Percentiles rank a stretch among this genome's conserved stretches.
Evolutionary conservation across 2,888 invertebrate species (phyloP).

Genomic region (Conchocele bisecta): DNA sequence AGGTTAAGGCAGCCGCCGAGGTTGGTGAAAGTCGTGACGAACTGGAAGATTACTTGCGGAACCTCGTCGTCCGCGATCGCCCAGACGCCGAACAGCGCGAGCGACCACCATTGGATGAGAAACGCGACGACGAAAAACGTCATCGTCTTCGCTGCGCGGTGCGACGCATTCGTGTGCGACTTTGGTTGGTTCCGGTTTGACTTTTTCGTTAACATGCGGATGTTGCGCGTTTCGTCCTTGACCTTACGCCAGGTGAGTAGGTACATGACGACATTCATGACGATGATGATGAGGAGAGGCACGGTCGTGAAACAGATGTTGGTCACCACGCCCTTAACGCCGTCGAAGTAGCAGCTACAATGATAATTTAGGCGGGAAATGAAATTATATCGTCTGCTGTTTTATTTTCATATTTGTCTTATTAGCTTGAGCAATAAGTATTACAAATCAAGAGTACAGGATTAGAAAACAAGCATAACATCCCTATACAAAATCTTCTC

Average conservation of each 20-base stretch:
- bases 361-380: too few species aligned
- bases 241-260: constrained; percentile 44
- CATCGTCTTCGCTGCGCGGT: constrained; percentile 43
- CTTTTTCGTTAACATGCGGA: background rate
- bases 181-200: background rate
- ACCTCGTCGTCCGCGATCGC: constrained; percentile 19
- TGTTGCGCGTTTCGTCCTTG: constrained; percentile 22
- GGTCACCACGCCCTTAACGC: constrained; percentile 41
- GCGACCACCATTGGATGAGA: constrained; percentile 51
- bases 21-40: constrained; percentile 46
- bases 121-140: constrained; percentile 50
- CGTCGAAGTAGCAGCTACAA: constrained; percentile 57
- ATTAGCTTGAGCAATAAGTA: too few species aligned
- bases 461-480: too few species aligned
- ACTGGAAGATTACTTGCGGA: constrained; percentile 41
- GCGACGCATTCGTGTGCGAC: constrained; percentile 14
- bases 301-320: constrained; percentile 49
- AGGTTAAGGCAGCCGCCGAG: constrained; percentile 48
- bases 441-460: too few species aligned
- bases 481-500: too few species aligned
- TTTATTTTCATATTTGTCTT: too few species aligned
- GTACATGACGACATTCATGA: constrained; percentile 44
- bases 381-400: too few species aligned
- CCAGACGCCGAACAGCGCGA: constrained; percentile 44
- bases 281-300: constrained; percentile 36